Conservation (phyloP, 2,113 vertebrate genomes). For the Rhinoderma darwinii region DNA sequence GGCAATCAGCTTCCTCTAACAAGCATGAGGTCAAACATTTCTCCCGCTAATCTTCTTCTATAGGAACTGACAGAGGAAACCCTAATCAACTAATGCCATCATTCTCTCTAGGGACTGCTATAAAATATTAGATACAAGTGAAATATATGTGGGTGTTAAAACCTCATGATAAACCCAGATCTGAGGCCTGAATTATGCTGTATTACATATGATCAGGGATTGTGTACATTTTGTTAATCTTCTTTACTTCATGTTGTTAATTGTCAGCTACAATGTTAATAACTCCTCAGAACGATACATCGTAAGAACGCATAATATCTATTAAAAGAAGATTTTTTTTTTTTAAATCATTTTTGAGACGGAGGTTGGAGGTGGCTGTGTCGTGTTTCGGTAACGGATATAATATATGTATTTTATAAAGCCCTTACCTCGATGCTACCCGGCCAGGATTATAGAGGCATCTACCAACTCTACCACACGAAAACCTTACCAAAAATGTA, state of each 20-base stretch:
- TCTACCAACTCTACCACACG: too few relatives aligned
- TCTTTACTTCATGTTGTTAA: constrained; percentile 39
- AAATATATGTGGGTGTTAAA: neutral
- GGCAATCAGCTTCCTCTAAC: constrained; percentile 48
- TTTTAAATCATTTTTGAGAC: too few relatives aligned
- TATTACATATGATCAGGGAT: constrained; percentile 8
- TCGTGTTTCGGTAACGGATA: too few relatives aligned
- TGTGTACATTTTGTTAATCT: constrained; percentile 20
- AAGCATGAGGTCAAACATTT: constrained; percentile 56
- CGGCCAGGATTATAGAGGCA: too few relatives aligned
- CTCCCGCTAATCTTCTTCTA: constrained; percentile 46
- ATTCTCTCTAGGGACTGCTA: constrained; percentile 24
- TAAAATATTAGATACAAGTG: constrained; percentile 24
- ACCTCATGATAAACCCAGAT: constrained; percentile 6
- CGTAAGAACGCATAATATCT: too few relatives aligned
- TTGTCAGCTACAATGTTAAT: constrained; percentile 32
- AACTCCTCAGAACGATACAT: constrained; percentile 18
- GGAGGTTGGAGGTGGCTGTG: too few relatives aligned
- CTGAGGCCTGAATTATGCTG: constrained; percentile 4
- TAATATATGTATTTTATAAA: neutral
- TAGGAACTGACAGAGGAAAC: constrained; percentile 46
- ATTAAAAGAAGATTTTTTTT: neutral
- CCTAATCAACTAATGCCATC: constrained; percentile 57
- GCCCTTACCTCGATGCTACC: too few relatives aligned
- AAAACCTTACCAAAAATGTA: too few relatives aligned